A percentile compares a stretch with the other conserved stretches of the same genome.
phyloP scores from a whole-genome alignment of 2,797 vertebrate genomes.

The Xiphorhynchus erythropygius region DNA sequence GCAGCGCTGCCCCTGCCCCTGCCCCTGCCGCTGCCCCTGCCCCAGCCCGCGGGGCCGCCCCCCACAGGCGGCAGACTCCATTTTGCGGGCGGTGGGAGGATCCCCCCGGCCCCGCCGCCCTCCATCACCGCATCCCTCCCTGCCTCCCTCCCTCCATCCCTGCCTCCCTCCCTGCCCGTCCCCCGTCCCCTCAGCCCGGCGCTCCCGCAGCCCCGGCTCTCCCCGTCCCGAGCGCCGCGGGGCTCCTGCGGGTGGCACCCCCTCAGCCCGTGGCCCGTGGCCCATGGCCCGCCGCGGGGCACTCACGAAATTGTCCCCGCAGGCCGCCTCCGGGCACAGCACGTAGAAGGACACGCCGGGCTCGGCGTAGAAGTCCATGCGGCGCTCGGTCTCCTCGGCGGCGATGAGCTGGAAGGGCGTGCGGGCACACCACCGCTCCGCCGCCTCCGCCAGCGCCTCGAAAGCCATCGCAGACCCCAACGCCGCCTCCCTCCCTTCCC shows the following conservation, averaged over 20 bases:
- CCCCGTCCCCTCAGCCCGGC: background rate
- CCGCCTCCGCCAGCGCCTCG: conserved; percentile 94
- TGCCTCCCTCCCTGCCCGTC: background rate
- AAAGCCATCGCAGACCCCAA: conserved; percentile 86
- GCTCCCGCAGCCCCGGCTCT: background rate
- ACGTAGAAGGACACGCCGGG: conserved; percentile 97
- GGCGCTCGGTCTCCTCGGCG: conserved; percentile 92
- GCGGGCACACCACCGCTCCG: conserved; percentile 94
- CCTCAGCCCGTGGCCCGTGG: too few relatives aligned
- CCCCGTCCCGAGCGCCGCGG: background rate
- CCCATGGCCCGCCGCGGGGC: background rate
- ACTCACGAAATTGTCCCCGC: conserved; percentile 95
- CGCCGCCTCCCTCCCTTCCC: conserved; percentile 38
- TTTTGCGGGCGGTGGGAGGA: conserved; percentile 55
- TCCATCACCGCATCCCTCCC: background rate
- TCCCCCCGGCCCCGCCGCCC: background rate
- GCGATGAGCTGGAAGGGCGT: conserved; percentile 97
- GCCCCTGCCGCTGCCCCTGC: background rate
- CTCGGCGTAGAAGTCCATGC: conserved; percentile 97
- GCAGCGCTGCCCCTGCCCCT: background rate
- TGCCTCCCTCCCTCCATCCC: background rate
- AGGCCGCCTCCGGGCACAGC: conserved; percentile 89
- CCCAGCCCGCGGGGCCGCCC: conserved; percentile 14
- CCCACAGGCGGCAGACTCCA: conserved; percentile 51
- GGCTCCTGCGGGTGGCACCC: too few relatives aligned